Percentiles rank a stretch among this genome's conserved stretches.
These are phyloP conservation scores for Dascillus cervinus DNA, from an alignment of 2,888 invertebrate genomes.

Conservation along the genomic window DNA sequence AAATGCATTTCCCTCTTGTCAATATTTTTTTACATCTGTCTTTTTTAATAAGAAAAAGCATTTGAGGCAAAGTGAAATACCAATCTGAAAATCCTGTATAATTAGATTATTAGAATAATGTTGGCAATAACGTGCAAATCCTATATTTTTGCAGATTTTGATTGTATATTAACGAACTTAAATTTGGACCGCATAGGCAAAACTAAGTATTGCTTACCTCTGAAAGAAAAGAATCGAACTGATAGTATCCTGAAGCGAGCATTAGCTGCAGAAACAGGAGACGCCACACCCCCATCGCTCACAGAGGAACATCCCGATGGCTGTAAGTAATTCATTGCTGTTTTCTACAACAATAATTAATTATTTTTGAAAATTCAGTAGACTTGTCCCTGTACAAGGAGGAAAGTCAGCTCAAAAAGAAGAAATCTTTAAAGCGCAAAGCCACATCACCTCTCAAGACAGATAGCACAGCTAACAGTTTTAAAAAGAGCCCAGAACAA, in stretches of 20 bases:
- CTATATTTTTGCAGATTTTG: slow-evolving; percentile 57
- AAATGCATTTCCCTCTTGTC: neutral
- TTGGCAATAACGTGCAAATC: neutral
- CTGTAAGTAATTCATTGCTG: slow-evolving; percentile 50
- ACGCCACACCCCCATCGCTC: slow-evolving; percentile 50
- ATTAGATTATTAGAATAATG: neutral
- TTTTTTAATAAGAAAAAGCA: slow-evolving; percentile 3
- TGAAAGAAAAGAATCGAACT: slow-evolving; percentile 69
- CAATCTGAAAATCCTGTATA: neutral
- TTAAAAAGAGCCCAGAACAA: slow-evolving; percentile 27
- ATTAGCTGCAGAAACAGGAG: slow-evolving; percentile 70
- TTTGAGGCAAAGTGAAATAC: too few species aligned
- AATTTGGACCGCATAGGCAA: slow-evolving; percentile 66
- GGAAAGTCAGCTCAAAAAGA: slow-evolving; percentile 63
- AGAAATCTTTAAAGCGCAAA: slow-evolving; percentile 39
- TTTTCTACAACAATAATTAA: neutral
- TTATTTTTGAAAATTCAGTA: slow-evolving; percentile 46
- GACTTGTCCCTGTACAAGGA: slow-evolving; percentile 77
- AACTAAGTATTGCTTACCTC: slow-evolving; percentile 61
- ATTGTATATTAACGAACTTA: slow-evolving; percentile 81
- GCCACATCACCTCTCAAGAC: slow-evolving; percentile 19
- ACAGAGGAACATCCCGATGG: slow-evolving; percentile 84
- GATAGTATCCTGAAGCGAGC: slow-evolving; percentile 79
- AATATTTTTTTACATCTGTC: too few species aligned
- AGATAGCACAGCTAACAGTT: slow-evolving; percentile 7